Evolutionary conservation across 2,113 vertebrate species (phyloP).

Genomic region (Sebastes schlegelii): DNA sequence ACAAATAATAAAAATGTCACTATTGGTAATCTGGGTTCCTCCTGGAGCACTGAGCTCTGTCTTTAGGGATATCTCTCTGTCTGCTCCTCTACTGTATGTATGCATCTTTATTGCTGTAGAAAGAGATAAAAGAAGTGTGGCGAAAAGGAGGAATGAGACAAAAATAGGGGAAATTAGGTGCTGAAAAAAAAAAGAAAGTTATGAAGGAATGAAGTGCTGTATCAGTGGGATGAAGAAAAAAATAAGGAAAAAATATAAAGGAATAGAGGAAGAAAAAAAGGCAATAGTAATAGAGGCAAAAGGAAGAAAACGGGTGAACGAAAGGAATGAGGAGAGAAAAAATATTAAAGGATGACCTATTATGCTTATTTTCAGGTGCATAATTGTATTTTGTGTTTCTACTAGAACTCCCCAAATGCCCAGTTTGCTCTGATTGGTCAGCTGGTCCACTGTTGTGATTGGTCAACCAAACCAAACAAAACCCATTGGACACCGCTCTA

Average conservation of each 20-base stretch:
- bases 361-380: too few species aligned
- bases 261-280: neutral
- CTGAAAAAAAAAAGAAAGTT: neutral
- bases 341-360: neutral
- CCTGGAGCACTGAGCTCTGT: conserved; percentile 41
- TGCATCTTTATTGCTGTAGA: neutral
- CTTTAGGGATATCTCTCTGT: neutral
- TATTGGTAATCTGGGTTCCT: conserved; percentile 88
- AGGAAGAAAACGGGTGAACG: neutral
- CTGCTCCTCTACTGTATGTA: neutral
- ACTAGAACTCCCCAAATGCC: too few species aligned
- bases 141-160: neutral
- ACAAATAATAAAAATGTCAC: conserved; percentile 99
- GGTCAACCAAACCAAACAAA: too few species aligned
- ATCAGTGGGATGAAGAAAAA: neutral
- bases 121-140: neutral
- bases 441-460: too few species aligned
- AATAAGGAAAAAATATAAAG: neutral
- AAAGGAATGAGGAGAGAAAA: too few species aligned
- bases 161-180: neutral
- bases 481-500: too few species aligned
- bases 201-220: neutral
- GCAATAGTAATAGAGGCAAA: neutral
- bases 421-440: too few species aligned
- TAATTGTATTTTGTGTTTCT: too few species aligned